These are phyloP conservation scores for Enteromius paludinosus DNA, from an alignment of 2,797 vertebrate genomes.

Conservation along the genomic window DNA sequence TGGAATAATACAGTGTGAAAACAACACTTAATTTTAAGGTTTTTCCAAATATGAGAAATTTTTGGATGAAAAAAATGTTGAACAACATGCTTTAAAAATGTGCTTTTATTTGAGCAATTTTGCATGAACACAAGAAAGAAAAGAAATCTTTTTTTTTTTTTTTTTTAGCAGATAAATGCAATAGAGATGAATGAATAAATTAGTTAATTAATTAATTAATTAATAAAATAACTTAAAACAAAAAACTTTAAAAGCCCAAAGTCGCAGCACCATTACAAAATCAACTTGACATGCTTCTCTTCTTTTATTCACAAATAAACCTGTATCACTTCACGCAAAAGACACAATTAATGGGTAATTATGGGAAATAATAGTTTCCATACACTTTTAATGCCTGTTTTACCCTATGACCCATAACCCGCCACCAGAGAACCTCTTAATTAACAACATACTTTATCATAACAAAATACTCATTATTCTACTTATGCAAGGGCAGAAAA, in stretches of 20 bases:
- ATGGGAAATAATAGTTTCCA: slow-evolving; percentile 72
- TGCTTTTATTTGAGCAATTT: background rate
- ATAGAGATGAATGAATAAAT: background rate
- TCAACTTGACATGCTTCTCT: too few relatives aligned
- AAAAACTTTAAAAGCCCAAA: background rate
- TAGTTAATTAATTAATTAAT: background rate
- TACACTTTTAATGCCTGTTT: slow-evolving; percentile 65
- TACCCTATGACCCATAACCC: slow-evolving; percentile 56
- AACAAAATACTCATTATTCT: slow-evolving; percentile 71
- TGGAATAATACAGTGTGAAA: slow-evolving; percentile 16
- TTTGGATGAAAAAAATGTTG: background rate
- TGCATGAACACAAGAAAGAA: background rate
- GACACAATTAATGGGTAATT: slow-evolving; percentile 75
- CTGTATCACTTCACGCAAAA: slow-evolving; percentile 67
- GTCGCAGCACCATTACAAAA: background rate
- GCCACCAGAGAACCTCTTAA: slow-evolving; percentile 67
- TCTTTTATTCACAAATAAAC: slow-evolving; percentile 69
- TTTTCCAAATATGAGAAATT: background rate
- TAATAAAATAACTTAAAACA: background rate
- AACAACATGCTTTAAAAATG: background rate
- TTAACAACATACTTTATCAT: slow-evolving; percentile 74
- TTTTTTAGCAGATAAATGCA: background rate
- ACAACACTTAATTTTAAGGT: background rate
- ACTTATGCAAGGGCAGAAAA: slow-evolving; percentile 44
- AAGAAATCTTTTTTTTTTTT: background rate